phyloP scores from a whole-genome alignment of 2,797 vertebrate genomes.

The Esox lucius region DNA sequence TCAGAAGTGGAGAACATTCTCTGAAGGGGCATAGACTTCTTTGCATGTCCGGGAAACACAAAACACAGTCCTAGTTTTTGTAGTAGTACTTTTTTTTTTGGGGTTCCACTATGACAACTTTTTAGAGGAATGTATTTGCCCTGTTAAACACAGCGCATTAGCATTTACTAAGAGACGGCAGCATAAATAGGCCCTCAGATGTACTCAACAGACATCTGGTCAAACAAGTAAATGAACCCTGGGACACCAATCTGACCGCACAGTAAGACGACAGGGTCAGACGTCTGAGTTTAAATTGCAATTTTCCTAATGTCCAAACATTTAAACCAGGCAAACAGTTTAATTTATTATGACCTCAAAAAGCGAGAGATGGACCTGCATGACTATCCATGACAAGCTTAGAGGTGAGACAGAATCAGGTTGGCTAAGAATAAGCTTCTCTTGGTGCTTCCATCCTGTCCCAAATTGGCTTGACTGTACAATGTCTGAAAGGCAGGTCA shows the following conservation, averaged over 20 bases:
- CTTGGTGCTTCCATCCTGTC: background rate
- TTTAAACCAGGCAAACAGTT: background rate
- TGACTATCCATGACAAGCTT: conserved; percentile 26
- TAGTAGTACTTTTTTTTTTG: too few species aligned
- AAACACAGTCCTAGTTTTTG: background rate
- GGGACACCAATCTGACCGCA: too few species aligned
- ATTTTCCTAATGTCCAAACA: background rate
- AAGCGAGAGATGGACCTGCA: background rate
- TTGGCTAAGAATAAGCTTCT: conserved; percentile 49
- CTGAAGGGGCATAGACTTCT: background rate
- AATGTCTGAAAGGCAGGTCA: conserved; percentile 36
- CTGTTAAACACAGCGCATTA: too few species aligned
- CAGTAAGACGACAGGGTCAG: too few species aligned
- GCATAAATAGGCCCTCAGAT: too few species aligned
- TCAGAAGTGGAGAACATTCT: background rate
- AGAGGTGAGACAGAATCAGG: conserved; percentile 22
- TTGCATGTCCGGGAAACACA: background rate
- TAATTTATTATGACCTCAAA: background rate
- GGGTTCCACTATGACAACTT: too few species aligned
- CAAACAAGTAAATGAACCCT: too few species aligned
- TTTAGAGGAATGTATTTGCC: too few species aligned
- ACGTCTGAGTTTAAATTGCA: background rate
- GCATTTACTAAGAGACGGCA: too few species aligned
- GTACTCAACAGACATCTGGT: too few species aligned
- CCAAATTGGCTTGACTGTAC: background rate